Percentiles rank a stretch among this genome's conserved stretches.
Conservation (phyloP, 2,113 vertebrate species). For the Hypanus sabinus region DNA sequence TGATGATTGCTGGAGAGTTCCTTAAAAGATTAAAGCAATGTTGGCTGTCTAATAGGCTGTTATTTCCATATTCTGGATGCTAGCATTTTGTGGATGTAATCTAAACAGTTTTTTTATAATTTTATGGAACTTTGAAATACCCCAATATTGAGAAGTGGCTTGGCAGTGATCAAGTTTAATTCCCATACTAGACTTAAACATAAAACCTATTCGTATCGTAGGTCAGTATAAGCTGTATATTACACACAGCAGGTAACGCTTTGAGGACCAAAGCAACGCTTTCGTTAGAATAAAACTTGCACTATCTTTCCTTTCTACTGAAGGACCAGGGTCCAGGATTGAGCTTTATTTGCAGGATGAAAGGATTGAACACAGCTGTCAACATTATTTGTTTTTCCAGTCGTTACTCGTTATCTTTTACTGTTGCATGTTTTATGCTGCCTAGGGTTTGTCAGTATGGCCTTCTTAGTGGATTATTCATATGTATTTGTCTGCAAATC, state of each 20-base stretch:
- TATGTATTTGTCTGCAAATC: slow-evolving; percentile 21
- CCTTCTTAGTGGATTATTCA: neutral
- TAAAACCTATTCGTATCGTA: neutral
- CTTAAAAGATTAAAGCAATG: neutral
- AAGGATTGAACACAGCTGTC: neutral
- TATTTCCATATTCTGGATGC: neutral
- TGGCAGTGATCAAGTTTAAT: neutral
- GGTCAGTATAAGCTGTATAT: neutral
- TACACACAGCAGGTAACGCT: slow-evolving; percentile 25
- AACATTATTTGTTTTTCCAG: neutral
- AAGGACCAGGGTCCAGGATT: neutral
- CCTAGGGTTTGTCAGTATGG: slow-evolving; percentile 4
- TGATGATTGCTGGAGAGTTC: neutral
- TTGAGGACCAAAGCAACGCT: slow-evolving; percentile 8
- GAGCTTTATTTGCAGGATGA: slow-evolving; percentile 13
- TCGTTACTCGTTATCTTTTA: neutral
- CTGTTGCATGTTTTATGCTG: slow-evolving; percentile 5
- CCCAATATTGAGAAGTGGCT: neutral
- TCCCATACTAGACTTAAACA: neutral
- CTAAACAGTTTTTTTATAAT: neutral
- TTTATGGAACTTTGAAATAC: neutral
- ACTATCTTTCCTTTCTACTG: slow-evolving; percentile 15
- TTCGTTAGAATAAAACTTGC: neutral
- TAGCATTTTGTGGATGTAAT: neutral
- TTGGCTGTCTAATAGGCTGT: neutral